A percentile compares a stretch with the other conserved stretches of the same genome.
phyloP scores from a whole-genome alignment of 2,797 vertebrate species.

The Crocidura indochinensis region DNA sequence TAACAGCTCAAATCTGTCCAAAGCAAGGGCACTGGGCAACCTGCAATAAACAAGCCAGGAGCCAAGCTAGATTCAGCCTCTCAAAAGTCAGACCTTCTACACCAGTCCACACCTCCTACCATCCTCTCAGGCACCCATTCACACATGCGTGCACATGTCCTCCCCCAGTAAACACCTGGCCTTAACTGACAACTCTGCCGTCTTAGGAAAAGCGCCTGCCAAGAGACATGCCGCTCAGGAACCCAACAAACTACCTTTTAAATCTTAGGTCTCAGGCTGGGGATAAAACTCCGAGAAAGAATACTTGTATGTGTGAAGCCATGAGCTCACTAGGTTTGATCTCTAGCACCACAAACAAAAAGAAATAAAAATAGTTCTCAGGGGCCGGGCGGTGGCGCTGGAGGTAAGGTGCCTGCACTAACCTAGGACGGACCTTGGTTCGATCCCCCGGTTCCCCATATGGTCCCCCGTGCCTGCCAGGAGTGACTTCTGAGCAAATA shows the following conservation, averaged over 20 bases:
- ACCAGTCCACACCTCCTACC: background rate
- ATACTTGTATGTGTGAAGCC: too few species aligned
- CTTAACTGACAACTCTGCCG: background rate
- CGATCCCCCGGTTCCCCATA: too few species aligned
- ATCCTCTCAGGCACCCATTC: background rate
- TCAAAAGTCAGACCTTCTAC: slow-evolving; percentile 32
- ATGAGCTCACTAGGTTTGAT: too few species aligned
- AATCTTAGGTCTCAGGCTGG: too few species aligned
- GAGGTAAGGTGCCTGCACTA: too few species aligned
- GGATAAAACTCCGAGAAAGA: too few species aligned
- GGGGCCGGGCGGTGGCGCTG: too few species aligned
- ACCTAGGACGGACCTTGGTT: too few species aligned
- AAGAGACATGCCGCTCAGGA: background rate
- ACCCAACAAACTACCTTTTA: background rate
- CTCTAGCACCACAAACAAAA: too few species aligned
- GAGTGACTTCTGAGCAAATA: too few species aligned
- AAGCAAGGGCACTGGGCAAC: background rate
- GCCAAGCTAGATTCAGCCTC: slow-evolving; percentile 8
- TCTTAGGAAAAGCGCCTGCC: slow-evolving; percentile 26
- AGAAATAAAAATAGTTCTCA: background rate
- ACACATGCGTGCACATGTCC: background rate
- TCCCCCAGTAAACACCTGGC: background rate
- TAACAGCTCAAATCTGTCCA: slow-evolving; percentile 18
- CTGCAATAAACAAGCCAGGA: background rate
- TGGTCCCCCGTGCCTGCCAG: too few species aligned